Evolutionary conservation across 1,140 invertebrate species (phyloP).

Genomic region (Myzus persicae): DNA sequence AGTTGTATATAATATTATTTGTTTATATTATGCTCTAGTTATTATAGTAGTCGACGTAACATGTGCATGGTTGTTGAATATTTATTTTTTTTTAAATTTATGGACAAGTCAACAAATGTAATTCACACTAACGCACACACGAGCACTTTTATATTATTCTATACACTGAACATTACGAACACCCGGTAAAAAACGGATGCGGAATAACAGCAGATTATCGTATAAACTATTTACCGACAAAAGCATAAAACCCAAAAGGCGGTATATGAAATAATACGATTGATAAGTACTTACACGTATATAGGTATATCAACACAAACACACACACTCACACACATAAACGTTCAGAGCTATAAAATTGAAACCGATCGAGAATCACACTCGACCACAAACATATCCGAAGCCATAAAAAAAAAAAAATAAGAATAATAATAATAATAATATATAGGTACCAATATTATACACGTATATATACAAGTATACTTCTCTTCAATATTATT

Average conservation of each 20-base stretch:
- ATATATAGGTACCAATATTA: neutral
- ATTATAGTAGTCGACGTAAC: too few relatives aligned
- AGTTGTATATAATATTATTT: neutral
- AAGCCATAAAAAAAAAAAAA: neutral
- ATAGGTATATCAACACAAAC: neutral
- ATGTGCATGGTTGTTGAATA: neutral
- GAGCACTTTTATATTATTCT: neutral
- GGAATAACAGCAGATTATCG: conserved; percentile 5
- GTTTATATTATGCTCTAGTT: too few relatives aligned
- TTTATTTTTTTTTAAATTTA: neutral
- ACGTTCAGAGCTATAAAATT: neutral
- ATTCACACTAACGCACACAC: neutral
- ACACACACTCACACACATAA: neutral
- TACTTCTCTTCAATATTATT: neutral
- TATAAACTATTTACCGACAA: neutral
- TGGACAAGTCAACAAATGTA: neutral
- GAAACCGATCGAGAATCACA: neutral
- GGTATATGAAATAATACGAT: neutral
- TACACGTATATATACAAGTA: neutral
- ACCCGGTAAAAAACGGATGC: neutral
- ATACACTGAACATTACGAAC: neutral
- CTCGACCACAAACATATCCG: neutral
- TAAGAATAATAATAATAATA: too few relatives aligned
- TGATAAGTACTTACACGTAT: conserved; percentile 4
- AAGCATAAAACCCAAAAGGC: neutral